Base-by-base conservation (phyloP, 2,888 invertebrate genomes). In the Listrodromus nycthemerus region DNA sequence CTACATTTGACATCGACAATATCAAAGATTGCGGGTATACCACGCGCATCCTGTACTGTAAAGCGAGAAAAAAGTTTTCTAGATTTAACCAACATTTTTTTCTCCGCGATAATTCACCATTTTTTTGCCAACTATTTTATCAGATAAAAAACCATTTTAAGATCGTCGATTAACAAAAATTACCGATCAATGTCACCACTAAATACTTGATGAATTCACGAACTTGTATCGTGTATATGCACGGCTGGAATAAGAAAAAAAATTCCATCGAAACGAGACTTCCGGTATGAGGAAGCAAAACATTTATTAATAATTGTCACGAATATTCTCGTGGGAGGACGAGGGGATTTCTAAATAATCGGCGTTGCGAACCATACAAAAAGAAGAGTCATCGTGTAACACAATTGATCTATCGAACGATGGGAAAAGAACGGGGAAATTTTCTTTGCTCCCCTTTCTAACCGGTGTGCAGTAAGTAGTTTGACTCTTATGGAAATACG, bases 351-450 rank as follows among this genome's bases (percentile, higher is more conserved):
- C 24, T 13, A 67, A 73, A 19, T 41, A 4, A 77, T 74, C 16
- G 52, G 27, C 63, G 52, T 63, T 52, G 33, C 37, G 65, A 48
- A 45, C 63, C 24, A 30, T 30, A 74, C 65, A 52, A 71, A 66
- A 45, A 74, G 16, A 24, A 55, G 24, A 55, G 55, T 77, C 71
- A 71, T 77, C 73, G 37, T 50, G 24, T 61, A 27, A 21, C 77
- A 77, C 77, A 77, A 82, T 77, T 52, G 78, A 78, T 78, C 52
- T 50, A 63, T 67, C 37, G 76, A 77, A 78, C 78, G 73, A 82
- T 78, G 82, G 63, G 78, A 82, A 78, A 63, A 30, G 65, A 52
- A 33, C 52, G n/a, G 45, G 52, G 41, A 52, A 52, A 21, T 77
- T 66, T 70, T 27, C 33, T 27, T 58, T 65, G 33, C 27, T 58